phyloP scores from a whole-genome alignment of 2,113 vertebrate species.

The Chaenogobius annularis region DNA sequence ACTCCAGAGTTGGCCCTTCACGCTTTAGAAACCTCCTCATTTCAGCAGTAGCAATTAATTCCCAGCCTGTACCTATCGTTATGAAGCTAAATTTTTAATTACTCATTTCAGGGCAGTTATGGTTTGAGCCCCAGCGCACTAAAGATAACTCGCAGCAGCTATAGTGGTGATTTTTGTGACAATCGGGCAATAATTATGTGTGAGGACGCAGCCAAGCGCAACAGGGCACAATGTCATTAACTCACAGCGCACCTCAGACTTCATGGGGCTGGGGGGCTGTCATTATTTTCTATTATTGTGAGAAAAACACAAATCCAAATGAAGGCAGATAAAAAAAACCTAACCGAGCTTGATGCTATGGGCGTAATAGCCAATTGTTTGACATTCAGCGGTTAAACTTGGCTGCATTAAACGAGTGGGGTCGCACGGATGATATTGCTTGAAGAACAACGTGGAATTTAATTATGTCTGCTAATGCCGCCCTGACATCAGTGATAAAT shows the following conservation, averaged over 20 bases:
- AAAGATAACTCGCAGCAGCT: constrained; percentile 66
- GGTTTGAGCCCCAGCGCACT: constrained; percentile 51
- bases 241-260: constrained; percentile 63
- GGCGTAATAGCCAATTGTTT: constrained; percentile 58
- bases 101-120: constrained; percentile 70
- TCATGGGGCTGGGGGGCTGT: constrained; percentile 52
- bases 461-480: constrained; percentile 71
- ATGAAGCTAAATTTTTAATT: constrained; percentile 74
- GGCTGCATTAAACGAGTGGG: constrained; percentile 53
- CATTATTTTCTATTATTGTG: constrained; percentile 78
- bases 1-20: constrained; percentile 27
- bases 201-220: constrained; percentile 68
- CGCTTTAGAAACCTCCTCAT: constrained; percentile 42
- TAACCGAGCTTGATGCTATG: constrained; percentile 49
- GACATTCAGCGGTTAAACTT: constrained; percentile 66
- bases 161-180: constrained; percentile 64
- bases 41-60: constrained; percentile 60
- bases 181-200: constrained; percentile 77
- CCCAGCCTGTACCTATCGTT: constrained; percentile 68
- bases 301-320: constrained; percentile 64
- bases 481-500: constrained; percentile 72
- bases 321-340: constrained; percentile 42
- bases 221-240: constrained; percentile 74
- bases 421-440: constrained; percentile 65
- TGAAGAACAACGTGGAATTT: constrained; percentile 70